These are phyloP conservation scores for Rhodeus uyekii DNA, from an alignment of 2,797 vertebrate species.

Conservation along the genomic window DNA sequence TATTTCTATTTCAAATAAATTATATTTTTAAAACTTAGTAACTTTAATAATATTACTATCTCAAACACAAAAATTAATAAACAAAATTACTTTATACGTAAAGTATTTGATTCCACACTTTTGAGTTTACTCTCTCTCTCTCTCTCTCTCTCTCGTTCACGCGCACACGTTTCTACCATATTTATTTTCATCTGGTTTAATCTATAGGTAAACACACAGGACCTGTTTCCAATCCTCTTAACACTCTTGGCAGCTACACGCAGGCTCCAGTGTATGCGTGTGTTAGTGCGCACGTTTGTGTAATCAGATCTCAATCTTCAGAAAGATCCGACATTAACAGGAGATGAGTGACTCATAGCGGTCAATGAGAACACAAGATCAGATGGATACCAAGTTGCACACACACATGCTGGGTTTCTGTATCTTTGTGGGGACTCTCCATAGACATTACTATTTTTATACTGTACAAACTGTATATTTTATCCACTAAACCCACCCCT, in stretches of 20 bases:
- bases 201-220: slow-evolving; percentile 13
- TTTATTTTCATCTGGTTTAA: slow-evolving; percentile 32
- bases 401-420: background rate
- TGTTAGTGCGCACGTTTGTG: background rate
- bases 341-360: slow-evolving; percentile 44
- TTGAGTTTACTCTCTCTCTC: background rate
- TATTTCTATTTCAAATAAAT: too few relatives aligned
- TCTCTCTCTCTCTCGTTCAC: background rate
- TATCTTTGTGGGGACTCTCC: too few relatives aligned
- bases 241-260: background rate
- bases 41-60: too few relatives aligned
- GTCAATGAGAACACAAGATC: slow-evolving; percentile 33
- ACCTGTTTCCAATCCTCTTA: slow-evolving; percentile 13
- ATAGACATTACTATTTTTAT: too few relatives aligned
- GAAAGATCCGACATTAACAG: slow-evolving; percentile 45
- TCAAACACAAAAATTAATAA: too few relatives aligned
- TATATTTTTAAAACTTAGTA: too few relatives aligned
- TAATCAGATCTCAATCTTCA: slow-evolving; percentile 50
- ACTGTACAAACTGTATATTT: too few relatives aligned
- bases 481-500: too few relatives aligned
- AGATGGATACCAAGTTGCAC: background rate
- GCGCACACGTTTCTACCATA: background rate
- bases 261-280: background rate
- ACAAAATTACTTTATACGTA: too few relatives aligned
- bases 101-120: background rate